phyloP scores from a whole-genome alignment of 2,113 vertebrate genomes.

The Hypocryptadius cinnamomeus region DNA sequence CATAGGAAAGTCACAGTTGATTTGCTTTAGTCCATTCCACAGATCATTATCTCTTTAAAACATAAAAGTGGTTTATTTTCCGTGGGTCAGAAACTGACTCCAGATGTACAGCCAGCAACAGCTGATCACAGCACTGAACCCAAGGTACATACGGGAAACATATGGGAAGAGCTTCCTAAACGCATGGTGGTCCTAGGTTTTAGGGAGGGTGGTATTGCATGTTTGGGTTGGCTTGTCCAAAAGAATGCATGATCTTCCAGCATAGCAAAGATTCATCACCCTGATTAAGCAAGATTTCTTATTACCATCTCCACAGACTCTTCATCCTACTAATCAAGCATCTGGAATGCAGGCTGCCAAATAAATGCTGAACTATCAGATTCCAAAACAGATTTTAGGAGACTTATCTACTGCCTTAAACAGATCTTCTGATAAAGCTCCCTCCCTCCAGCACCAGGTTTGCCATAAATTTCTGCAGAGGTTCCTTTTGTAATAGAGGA shows the following conservation, averaged over 20 bases:
- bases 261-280: not conserved
- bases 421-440: not conserved
- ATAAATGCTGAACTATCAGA: conserved; percentile 10
- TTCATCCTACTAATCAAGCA: not conserved
- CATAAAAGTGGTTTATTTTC: conserved; percentile 1
- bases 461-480: not conserved
- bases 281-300: conserved; percentile 31
- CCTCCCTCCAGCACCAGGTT: not conserved
- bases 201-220: not conserved
- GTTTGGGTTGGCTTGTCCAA: conserved; percentile 12
- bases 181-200: not conserved
- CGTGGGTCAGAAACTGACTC: not conserved
- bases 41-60: conserved; percentile 40
- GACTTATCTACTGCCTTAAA: not conserved
- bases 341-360: conserved; percentile 10
- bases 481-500: not conserved
- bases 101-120: not conserved
- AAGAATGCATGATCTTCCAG: not conserved
- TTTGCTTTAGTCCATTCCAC: not conserved
- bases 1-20: not conserved
- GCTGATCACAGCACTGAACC: not conserved
- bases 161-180: not conserved
- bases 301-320: not conserved
- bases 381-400: conserved; percentile 22
- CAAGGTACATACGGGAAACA: fast-evolving